Evolutionary conservation across 2,113 vertebrate genomes (phyloP).

Genomic region (Tetraodon nigroviridis): DNA sequence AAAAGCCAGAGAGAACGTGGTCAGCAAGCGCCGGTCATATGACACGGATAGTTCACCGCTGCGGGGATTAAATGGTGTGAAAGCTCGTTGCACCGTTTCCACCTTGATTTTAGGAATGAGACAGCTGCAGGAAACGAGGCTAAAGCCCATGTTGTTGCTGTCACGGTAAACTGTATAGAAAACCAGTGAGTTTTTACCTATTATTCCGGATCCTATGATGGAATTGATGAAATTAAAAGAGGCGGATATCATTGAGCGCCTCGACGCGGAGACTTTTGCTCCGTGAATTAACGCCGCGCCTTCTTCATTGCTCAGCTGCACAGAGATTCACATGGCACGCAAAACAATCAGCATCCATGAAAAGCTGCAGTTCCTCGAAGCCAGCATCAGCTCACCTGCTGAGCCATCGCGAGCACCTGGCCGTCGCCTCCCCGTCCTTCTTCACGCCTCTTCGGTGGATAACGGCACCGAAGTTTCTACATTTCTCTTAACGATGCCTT

Average conservation of each 20-base stretch:
- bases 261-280: slow-evolving; percentile 44
- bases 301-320: slow-evolving; percentile 67
- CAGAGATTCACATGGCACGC: too few species aligned
- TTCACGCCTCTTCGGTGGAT: not conserved
- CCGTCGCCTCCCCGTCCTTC: not conserved
- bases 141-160: not conserved
- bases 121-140: not conserved
- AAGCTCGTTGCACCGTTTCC: slow-evolving; percentile 28
- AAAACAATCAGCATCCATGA: too few species aligned
- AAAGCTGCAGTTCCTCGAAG: not conserved
- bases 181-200: slow-evolving; percentile 70
- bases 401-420: slow-evolving; percentile 43
- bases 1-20: slow-evolving; percentile 10
- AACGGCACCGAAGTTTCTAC: not conserved
- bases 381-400: slow-evolving; percentile 39
- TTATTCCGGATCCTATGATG: slow-evolving; percentile 90
- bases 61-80: slow-evolving; percentile 18
- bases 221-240: slow-evolving; percentile 94
- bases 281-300: slow-evolving; percentile 66
- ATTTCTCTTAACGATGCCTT: not conserved
- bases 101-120: not conserved
- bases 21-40: slow-evolving; percentile 62
- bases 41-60: slow-evolving; percentile 37
- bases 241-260: slow-evolving; percentile 74
- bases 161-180: not conserved